Base-by-base conservation (phyloP, 2,888 invertebrate species). In the Serripes groenlandicus region DNA sequence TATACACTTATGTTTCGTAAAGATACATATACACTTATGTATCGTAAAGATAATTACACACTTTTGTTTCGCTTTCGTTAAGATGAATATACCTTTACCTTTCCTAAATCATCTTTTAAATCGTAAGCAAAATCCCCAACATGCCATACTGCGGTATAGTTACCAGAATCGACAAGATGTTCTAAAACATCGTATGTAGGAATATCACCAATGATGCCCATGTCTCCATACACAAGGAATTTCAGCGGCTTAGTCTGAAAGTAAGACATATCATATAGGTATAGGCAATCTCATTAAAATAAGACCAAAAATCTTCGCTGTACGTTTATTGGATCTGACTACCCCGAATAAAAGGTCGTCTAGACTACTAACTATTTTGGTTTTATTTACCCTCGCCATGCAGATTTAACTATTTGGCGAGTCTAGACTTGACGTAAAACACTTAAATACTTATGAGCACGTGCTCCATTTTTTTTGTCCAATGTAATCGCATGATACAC, bases 81-180 rank as follows among this genome's bases (percentile, higher is more conserved):
- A n/a, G n/a, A n/a, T n/a, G n/a, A n/a, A n/a, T n/a, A n/a, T n/a
- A n/a, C n/a, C 30, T 21, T 62, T 80, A 92, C 92, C 85, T 79
- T 75, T 54, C 92, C 92, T 26, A 81, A 78, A 3, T 89, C 82
- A 15, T 73, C 74, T 28, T 89, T 70, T 23, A 92, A 64, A 71
- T 92, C 88, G 71, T 92, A 92, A 2, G 89, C 92, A 58, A 92
- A 80, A 60, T 92, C 93, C 1, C 93, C 93, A 11, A 88, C 82
- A 64, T 92, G 92, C n/a, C 89, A 81, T 21, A 92, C 60, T 3
- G 91, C 91, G 0, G 86, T 84, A 76, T 90, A 89, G 21, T 84
- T 60, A 4, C 87, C 85, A 15, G 72, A 74, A n/a, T 77, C 64
- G 18, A 87, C 81, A 37, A 90, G 88, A 3, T 80, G 64, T 30